phyloP scores from a whole-genome alignment of 2,113 vertebrate genomes.

The Xenotilapia caudafasciata region DNA sequence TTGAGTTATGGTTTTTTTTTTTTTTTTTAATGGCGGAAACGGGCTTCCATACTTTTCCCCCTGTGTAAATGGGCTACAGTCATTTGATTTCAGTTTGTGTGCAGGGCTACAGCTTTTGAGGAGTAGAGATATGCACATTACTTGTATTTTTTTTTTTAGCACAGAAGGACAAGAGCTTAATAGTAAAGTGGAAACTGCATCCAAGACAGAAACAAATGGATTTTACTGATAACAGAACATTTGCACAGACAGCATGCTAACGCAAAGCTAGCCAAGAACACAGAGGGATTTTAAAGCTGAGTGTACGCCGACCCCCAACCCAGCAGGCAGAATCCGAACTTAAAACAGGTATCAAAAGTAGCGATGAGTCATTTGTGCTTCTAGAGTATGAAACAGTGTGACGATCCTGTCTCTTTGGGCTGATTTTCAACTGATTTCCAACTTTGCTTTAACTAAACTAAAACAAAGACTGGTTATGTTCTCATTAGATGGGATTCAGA shows the following conservation, averaged over 20 bases:
- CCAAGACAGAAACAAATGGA: neutral
- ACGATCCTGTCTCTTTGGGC: neutral
- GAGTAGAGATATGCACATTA: neutral
- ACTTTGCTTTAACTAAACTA: neutral
- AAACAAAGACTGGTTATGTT: neutral
- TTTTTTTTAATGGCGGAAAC: no score
- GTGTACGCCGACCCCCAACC: neutral
- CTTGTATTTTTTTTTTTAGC: neutral
- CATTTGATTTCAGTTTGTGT: neutral
- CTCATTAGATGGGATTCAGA: neutral
- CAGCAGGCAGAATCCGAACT: neutral
- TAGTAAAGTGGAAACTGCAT: neutral
- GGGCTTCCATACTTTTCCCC: neutral
- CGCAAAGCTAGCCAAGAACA: neutral
- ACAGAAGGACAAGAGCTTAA: neutral
- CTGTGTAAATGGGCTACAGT: fast-evolving
- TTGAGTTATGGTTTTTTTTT: no score
- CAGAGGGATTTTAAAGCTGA: neutral
- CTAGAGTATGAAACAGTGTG: neutral
- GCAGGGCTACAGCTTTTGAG: neutral
- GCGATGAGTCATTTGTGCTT: neutral
- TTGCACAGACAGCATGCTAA: no score
- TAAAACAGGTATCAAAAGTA: neutral
- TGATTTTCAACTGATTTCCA: neutral
- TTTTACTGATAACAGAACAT: neutral